Base-by-base conservation (phyloP, 2,888 invertebrate species). In the Pristionchus mayeri region DNA sequence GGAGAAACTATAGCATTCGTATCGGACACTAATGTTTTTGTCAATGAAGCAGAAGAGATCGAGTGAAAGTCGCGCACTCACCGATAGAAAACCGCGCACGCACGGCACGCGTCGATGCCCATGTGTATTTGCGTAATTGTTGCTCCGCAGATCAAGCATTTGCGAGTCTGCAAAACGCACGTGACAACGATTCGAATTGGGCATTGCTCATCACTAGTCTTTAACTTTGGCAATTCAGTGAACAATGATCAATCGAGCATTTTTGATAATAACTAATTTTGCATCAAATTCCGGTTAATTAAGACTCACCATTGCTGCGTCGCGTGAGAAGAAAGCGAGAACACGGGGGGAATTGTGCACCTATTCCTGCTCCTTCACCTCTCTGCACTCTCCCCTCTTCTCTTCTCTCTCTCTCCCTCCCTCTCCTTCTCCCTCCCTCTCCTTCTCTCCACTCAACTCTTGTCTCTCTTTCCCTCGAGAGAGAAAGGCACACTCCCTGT, bases 1-100 rank as follows among this genome's bases (percentile, higher is more conserved):
- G n/a, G n/a, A n/a, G n/a, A n/a, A n/a, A n/a, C n/a, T n/a, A n/a
- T n/a, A n/a, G n/a, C n/a, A n/a, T n/a, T n/a, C n/a, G n/a, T n/a
- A n/a, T n/a, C n/a, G n/a, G n/a, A n/a, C n/a, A n/a, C n/a, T n/a
- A n/a, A n/a, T n/a, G n/a, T n/a, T n/a, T n/a, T n/a, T n/a, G n/a
- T n/a, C n/a, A n/a, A n/a, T n/a, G n/a, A n/a, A n/a, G n/a, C n/a
- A n/a, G n/a, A n/a, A n/a, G n/a, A n/a, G n/a, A n/a, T n/a, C n/a
- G n/a, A n/a, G n/a, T n/a, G n/a, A n/a, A n/a, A n/a, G n/a, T n/a
- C n/a, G n/a, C n/a, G n/a, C n/a, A n/a, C n/a, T n/a, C 13, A 71
- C 71, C 71, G 21, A 16, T 71, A 71, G 71, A 71, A 71, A 24
- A 71, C 71, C 11, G 71, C 71, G 37, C 71, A 71, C 13, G 71